Conservation (phyloP, 2,888 invertebrate species). For the Rhagonycha lutea region DNA sequence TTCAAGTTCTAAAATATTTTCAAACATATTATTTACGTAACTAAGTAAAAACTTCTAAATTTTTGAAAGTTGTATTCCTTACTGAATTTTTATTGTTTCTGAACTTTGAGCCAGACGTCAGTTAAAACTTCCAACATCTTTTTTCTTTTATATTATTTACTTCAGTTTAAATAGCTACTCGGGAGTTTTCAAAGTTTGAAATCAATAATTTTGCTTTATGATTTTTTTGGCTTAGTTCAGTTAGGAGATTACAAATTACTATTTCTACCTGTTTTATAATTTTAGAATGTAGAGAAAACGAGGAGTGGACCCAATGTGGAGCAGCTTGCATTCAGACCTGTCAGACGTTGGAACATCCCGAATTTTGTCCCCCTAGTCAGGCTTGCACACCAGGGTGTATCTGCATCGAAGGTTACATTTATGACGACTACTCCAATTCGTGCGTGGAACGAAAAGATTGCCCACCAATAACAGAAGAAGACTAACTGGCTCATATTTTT, state of each 20-base stretch:
- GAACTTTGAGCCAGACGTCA: neutral
- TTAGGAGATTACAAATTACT: neutral
- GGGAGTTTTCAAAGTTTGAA: neutral
- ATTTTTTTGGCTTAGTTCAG: neutral
- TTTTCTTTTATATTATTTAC: neutral
- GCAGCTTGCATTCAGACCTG: constrained; percentile 21
- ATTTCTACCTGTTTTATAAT: neutral
- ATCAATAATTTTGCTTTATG: neutral
- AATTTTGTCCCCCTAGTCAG: constrained; percentile 11
- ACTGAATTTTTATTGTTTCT: neutral
- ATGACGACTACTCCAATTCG: neutral
- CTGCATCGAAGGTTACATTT: constrained; percentile 13
- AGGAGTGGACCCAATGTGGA: constrained; percentile 21
- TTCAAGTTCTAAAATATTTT: neutral
- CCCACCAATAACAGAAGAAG: neutral
- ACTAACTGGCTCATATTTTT: neutral
- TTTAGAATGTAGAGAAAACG: constrained; percentile 17
- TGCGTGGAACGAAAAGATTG: neutral
- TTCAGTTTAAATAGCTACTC: neutral
- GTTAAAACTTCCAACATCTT: neutral
- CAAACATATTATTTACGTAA: neutral
- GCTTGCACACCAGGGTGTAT: constrained; percentile 22
- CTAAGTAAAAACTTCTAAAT: neutral
- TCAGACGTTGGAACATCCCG: constrained; percentile 8
- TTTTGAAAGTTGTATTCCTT: neutral